Conservation (phyloP, 2,888 invertebrate species). For the Eupithecia subfuscata region DNA sequence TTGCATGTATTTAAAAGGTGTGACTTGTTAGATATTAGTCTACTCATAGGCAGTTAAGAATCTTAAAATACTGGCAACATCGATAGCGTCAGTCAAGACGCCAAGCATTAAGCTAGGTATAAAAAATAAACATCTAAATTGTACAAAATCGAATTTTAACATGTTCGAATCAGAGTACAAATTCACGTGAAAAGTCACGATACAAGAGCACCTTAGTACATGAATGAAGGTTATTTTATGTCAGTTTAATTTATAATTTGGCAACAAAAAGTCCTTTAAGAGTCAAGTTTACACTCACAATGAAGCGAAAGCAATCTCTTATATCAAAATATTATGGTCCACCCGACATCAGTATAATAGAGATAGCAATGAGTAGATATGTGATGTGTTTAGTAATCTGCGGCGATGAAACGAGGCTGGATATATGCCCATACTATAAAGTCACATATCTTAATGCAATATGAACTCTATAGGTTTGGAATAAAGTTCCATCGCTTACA, state of each 20-base stretch:
- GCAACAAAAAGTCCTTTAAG: conserved; percentile 39
- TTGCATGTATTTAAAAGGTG: conserved; percentile 56
- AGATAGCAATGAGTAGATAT: conserved; percentile 79
- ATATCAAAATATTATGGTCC: conserved; percentile 64
- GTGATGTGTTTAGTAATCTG: conserved; percentile 68
- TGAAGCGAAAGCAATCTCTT: conserved; percentile 32
- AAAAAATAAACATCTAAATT: conserved; percentile 76
- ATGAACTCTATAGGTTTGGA: conserved; percentile 5
- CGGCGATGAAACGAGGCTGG: conserved; percentile 36
- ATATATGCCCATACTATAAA: not conserved
- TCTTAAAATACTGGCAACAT: conserved; percentile 65
- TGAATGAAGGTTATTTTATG: conserved; percentile 16
- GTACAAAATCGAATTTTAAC: conserved; percentile 62
- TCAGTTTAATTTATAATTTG: conserved; percentile 33
- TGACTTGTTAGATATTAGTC: conserved; percentile 68
- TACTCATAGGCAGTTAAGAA: conserved; percentile 72
- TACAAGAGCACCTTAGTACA: conserved; percentile 30
- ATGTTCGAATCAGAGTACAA: conserved; percentile 57
- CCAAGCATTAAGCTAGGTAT: conserved; percentile 60
- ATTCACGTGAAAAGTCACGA: conserved; percentile 35
- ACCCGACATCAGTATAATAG: conserved; percentile 75
- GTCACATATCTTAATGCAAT: conserved; percentile 4
- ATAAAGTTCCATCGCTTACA: conserved; percentile 34
- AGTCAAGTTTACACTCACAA: conserved; percentile 21
- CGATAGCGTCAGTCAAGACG: conserved; percentile 39